Percentiles rank a stretch among this genome's conserved stretches.
phyloP scores from a whole-genome alignment of 2,888 invertebrate genomes.

The Drosophila recens region DNA sequence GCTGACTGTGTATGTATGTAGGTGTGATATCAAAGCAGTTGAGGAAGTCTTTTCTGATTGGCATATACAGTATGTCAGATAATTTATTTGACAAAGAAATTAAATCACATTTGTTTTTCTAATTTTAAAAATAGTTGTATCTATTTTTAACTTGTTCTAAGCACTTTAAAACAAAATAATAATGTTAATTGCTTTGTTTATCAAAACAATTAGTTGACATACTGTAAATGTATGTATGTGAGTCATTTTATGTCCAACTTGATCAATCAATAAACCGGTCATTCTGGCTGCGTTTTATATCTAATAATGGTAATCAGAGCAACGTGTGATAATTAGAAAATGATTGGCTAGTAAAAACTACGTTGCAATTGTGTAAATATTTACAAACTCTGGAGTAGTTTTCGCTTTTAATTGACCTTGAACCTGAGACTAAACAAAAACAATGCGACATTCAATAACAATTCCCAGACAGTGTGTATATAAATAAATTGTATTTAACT shows the following conservation, averaged over 20 bases:
- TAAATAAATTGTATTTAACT: neutral
- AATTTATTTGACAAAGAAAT: neutral
- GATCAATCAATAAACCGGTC: slow-evolving; percentile 43
- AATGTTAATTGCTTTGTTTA: neutral
- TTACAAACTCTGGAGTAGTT: slow-evolving; percentile 12
- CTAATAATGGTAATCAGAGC: slow-evolving; percentile 22
- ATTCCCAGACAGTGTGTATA: neutral
- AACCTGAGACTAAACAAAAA: slow-evolving; percentile 50
- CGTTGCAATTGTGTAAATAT: slow-evolving; percentile 27
- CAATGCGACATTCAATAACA: slow-evolving; percentile 4
- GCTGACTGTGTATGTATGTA: no score
- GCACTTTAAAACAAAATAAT: neutral
- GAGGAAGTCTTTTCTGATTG: slow-evolving; percentile 55
- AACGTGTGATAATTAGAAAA: slow-evolving; percentile 26
- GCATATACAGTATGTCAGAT: slow-evolving; percentile 6
- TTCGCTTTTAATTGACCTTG: slow-evolving; percentile 59
- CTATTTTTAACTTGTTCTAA: no score
- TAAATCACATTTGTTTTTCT: neutral
- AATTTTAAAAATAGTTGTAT: neutral
- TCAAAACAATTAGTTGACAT: neutral
- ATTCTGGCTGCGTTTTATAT: slow-evolving; percentile 16
- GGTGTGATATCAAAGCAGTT: no score
- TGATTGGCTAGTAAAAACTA: slow-evolving; percentile 10
- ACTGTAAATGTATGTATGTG: slow-evolving; percentile 1
- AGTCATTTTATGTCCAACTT: slow-evolving; percentile 24